Evolutionary conservation across 2,888 invertebrate species (phyloP), one percentile per base, ranked within the genome.

Genomic region (Steinernema hermaphroditum): DNA sequence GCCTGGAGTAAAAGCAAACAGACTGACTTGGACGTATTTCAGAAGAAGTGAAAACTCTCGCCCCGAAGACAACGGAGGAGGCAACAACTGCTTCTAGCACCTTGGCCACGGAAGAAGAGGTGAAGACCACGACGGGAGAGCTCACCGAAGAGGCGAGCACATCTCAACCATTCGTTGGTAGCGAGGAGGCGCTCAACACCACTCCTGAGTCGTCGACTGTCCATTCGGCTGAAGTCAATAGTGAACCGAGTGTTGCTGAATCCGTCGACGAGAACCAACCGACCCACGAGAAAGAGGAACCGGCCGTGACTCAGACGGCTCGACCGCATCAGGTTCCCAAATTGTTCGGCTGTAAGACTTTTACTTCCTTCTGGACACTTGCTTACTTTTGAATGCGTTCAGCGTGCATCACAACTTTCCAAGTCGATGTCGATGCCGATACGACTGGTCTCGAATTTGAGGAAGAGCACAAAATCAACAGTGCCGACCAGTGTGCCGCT

Each of bases 331-430:
- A 46, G 6, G n/a, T n/a, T 19, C 46, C 46, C n/a, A 46, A 19
- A 46, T n/a, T 46, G 46, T 19, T 46, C 16, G 62, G 62, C 22
- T 62, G 62, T 62, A 27, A 62, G 62, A 27, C 19, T 2, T 54
- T 27, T 24, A 6, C 12, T n/a, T n/a, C n/a, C n/a, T n/a, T n/a
- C n/a, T n/a, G n/a, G n/a, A n/a, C n/a, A n/a, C n/a, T n/a, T n/a
- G n/a, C n/a, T n/a, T n/a, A n/a, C n/a, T n/a, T n/a, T n/a, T n/a
- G n/a, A n/a, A n/a, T 68, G 41, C 2, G 79, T 84, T 73, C 75
- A 84, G 84, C 83, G 32, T 85, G 85, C 72, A 76, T 81, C 73
- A 83, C 84, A 71, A 83, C 83, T 46, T 85, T 83, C 81, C 83
- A 85, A 83, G 83, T 82, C 69, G 78, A 76, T 70, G 76, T 77